phyloP scores from a whole-genome alignment of 2,888 invertebrate species.

The Pherbina coryleti region DNA sequence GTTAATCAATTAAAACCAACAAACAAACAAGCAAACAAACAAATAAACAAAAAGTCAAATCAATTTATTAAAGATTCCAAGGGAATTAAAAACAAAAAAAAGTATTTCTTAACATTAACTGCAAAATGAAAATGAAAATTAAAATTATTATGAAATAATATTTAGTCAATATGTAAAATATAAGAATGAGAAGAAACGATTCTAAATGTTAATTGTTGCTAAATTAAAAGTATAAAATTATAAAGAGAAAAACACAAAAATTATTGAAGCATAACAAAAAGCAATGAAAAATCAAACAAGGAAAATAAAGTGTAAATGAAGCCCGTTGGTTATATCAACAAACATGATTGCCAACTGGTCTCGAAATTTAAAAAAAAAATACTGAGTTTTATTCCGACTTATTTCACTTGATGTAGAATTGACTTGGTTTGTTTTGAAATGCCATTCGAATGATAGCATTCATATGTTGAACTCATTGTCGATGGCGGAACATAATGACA shows the following conservation, averaged over 20 bases:
- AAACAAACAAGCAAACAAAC: neutral
- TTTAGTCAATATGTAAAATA: constrained; percentile 24
- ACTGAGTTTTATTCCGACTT: neutral
- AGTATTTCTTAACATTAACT: neutral
- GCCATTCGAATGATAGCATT: too few relatives aligned
- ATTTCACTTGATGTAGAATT: too few relatives aligned
- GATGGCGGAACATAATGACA: too few relatives aligned
- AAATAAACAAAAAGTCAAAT: neutral
- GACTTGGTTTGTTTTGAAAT: too few relatives aligned
- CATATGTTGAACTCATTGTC: too few relatives aligned
- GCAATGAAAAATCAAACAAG: constrained; percentile 12
- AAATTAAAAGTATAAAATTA: constrained; percentile 26
- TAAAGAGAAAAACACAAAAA: constrained; percentile 18
- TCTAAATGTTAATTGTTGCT: constrained; percentile 41
- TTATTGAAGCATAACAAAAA: constrained; percentile 3
- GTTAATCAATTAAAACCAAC: neutral
- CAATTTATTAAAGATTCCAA: neutral
- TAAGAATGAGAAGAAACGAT: constrained; percentile 28
- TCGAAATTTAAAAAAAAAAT: neutral
- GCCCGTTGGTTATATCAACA: neutral
- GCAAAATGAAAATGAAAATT: constrained; percentile 15
- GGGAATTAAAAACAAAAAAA: constrained; percentile 4
- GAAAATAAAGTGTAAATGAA: constrained; percentile 14
- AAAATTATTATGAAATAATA: neutral
- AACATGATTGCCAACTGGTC: constrained; percentile 14